Evolutionary conservation across 2,797 vertebrate species (phyloP).

Genomic region (Acridotheres tristis): DNA sequence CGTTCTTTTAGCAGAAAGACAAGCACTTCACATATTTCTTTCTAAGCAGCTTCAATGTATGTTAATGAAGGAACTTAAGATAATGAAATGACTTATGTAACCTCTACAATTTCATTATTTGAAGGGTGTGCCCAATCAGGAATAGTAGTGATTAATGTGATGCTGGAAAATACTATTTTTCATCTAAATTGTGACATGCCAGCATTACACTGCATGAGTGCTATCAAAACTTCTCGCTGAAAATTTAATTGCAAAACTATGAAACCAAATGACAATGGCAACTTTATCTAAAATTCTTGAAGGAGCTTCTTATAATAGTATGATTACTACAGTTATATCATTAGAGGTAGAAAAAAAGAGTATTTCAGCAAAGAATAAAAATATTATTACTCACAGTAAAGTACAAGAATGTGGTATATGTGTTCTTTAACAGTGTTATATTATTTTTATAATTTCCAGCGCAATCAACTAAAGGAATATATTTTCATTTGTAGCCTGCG

Average conservation of each 20-base stretch:
- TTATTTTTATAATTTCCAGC: background rate
- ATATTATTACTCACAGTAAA: background rate
- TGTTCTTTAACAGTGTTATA: background rate
- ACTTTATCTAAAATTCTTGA: background rate
- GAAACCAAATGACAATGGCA: background rate
- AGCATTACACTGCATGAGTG: background rate
- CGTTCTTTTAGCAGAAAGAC: background rate
- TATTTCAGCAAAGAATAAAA: background rate
- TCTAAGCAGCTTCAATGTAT: background rate
- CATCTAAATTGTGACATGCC: background rate
- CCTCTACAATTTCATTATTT: background rate
- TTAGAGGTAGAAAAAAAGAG: background rate
- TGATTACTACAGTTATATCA: background rate
- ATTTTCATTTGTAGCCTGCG: background rate
- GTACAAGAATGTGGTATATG: accelerated
- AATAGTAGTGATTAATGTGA: background rate
- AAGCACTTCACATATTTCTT: background rate
- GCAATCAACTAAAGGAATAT: background rate
- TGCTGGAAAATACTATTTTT: background rate
- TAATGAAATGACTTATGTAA: background rate
- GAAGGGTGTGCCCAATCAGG: background rate
- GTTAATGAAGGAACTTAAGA: background rate
- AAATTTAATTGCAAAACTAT: background rate
- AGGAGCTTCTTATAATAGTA: background rate
- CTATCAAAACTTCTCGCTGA: background rate